A percentile compares a stretch with the other conserved stretches of the same genome.
These are phyloP conservation scores for Hemibagrus wyckioides DNA, from an alignment of 2,113 vertebrate genomes.

Conservation along the genomic window DNA sequence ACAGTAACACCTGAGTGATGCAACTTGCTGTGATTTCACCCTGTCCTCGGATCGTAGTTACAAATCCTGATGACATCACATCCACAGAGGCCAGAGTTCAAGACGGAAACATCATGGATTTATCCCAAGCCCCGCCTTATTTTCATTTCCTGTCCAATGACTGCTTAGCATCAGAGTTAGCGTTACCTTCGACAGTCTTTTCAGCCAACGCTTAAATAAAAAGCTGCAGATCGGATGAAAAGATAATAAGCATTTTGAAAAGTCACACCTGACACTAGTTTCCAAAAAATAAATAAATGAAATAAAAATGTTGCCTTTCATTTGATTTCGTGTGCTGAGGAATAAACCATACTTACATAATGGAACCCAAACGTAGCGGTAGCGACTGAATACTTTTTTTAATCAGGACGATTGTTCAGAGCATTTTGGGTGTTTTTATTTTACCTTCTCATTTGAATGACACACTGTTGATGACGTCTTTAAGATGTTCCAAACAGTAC, in stretches of 20 bases:
- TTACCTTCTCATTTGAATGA: neutral
- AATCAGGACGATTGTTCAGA: neutral
- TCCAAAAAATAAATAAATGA: no score
- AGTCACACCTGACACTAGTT: neutral
- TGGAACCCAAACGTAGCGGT: neutral
- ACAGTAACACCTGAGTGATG: neutral
- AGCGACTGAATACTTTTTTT: neutral
- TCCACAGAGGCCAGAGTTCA: neutral
- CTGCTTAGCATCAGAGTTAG: neutral
- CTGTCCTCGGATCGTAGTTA: neutral
- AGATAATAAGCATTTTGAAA: neutral
- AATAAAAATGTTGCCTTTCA: no score
- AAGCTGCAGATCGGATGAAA: neutral
- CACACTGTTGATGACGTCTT: neutral
- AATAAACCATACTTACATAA: no score
- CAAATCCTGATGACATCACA: neutral
- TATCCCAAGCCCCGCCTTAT: neutral
- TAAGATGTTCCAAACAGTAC: neutral
- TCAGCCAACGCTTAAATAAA: neutral
- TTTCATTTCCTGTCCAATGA: neutral
- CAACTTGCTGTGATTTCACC: neutral
- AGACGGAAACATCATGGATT: neutral
- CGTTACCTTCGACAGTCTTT: neutral
- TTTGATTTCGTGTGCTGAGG: neutral
- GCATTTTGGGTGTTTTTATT: no score